phyloP scores from a whole-genome alignment of 1,140 invertebrate genomes.

The Glossosoma conforme region DNA sequence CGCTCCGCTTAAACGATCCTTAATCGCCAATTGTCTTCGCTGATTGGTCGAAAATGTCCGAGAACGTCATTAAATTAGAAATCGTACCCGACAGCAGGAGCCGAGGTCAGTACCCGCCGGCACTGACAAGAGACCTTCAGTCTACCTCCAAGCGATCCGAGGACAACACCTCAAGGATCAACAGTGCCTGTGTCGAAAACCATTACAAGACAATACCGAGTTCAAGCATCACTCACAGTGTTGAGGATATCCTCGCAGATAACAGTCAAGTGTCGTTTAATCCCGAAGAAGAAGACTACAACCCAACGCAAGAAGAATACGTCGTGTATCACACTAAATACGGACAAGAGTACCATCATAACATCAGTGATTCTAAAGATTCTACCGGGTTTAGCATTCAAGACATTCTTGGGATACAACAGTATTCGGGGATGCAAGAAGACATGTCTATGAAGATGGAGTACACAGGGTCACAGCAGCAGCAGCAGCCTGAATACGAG shows the following conservation, averaged over 20 bases:
- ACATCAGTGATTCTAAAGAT: slow-evolving; percentile 45
- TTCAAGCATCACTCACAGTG: slow-evolving; percentile 38
- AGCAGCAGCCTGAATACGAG: not conserved
- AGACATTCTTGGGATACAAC: slow-evolving; percentile 45
- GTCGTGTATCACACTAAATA: slow-evolving; percentile 8
- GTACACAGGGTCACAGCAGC: slow-evolving; percentile 33
- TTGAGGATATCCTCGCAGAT: slow-evolving; percentile 44
- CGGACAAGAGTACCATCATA: slow-evolving; percentile 40
- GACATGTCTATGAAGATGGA: slow-evolving; percentile 39
- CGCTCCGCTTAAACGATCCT: too few relatives aligned
- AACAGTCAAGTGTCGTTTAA: slow-evolving; percentile 12
- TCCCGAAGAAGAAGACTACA: slow-evolving; percentile 10
- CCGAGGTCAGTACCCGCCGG: not conserved
- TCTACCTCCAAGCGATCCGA: slow-evolving; percentile 5
- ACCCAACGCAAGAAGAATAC: slow-evolving; percentile 8
- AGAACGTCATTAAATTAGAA: not conserved
- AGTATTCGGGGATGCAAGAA: slow-evolving; percentile 35
- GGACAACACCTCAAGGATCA: slow-evolving; percentile 1
- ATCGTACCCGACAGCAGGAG: not conserved
- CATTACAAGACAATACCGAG: slow-evolving; percentile 9
- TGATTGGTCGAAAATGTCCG: slow-evolving; percentile 20
- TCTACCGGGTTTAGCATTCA: slow-evolving; percentile 48
- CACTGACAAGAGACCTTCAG: slow-evolving; percentile 2
- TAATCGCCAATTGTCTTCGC: too few relatives aligned
- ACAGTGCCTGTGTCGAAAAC: slow-evolving; percentile 13